Evolutionary conservation across 1,140 invertebrate species (phyloP), one percentile per base, ranked within the genome.

Genomic region (Hormaphis cornu): DNA sequence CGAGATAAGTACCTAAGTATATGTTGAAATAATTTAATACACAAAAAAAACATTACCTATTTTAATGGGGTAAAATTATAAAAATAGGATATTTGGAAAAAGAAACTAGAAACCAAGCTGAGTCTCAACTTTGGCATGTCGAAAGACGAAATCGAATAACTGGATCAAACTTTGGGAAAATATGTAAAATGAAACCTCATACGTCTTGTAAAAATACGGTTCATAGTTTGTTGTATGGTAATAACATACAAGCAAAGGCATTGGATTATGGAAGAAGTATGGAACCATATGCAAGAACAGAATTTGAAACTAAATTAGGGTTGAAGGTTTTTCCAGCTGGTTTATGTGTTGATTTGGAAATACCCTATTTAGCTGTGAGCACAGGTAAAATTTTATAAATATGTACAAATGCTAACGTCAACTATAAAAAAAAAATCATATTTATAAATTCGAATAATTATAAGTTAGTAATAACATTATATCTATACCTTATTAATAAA

Each of bases 71-170:
- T n/a, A n/a, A n/a, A n/a, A n/a, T n/a, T n/a, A 44, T 16, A 16
- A 18, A 44, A 7, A 54, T 18, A 33, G 52, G 3, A 30, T 33
- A 30, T 12, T 56, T 56, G 18, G 53, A 56, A 56, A 8, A 35
- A 18, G 53, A 56, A 56, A 35, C 53, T 56, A 56, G 58, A 46
- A 28, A 26, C 28, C 42, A 61, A 30, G 58, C 58, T 1, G 22
- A 61, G 3, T 35, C 28, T 30, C 22, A 44, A 44, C 18, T 28
- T 14, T 46, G 59, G 59, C 16, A 42, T 42, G n/a, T 28, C 14
- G 40, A 63, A 40, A 2, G 59, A 18, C 59, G 35, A 48, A 44
- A 63, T 7, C 35, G 59, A 18, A n/a, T 61, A 46, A 63, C 24
- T 26, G 59, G 37, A 44, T 63, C 59, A 3, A 63, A 63, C 16